phyloP scores from a whole-genome alignment of 2,113 vertebrate genomes.

The Phrynosoma blainvillii region DNA sequence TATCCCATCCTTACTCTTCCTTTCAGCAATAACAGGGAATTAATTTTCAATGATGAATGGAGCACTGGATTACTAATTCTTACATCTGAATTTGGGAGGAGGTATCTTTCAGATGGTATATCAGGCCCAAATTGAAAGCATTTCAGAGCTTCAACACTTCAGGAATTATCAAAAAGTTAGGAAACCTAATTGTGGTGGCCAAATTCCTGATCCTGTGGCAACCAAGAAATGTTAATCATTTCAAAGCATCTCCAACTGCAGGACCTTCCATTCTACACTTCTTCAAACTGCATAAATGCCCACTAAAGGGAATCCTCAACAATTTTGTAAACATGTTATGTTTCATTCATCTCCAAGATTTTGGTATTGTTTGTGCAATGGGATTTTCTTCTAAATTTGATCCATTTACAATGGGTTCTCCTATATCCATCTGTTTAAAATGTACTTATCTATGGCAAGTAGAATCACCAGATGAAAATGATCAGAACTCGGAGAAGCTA shows the following conservation, averaged over 20 bases:
- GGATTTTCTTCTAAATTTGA: accelerated
- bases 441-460: too few species aligned
- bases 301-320: neutral
- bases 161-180: too few species aligned
- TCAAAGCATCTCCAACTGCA: neutral
- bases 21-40: neutral
- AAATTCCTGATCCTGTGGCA: neutral
- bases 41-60: neutral
- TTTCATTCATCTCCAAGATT: neutral
- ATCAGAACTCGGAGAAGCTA: neutral
- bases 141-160: neutral
- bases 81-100: neutral
- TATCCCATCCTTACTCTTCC: neutral
- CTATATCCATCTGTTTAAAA: neutral
- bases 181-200: neutral
- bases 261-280: neutral
- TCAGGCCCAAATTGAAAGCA: too few species aligned
- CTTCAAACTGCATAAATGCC: neutral
- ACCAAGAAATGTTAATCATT: neutral
- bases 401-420: accelerated
- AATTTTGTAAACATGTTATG: too few species aligned
- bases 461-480: neutral
- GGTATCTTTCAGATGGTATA: too few species aligned
- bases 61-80: neutral
- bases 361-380: neutral